Evolutionary conservation across 1,140 invertebrate genomes (phyloP).

Genomic region (Drosophila sucinea): DNA sequence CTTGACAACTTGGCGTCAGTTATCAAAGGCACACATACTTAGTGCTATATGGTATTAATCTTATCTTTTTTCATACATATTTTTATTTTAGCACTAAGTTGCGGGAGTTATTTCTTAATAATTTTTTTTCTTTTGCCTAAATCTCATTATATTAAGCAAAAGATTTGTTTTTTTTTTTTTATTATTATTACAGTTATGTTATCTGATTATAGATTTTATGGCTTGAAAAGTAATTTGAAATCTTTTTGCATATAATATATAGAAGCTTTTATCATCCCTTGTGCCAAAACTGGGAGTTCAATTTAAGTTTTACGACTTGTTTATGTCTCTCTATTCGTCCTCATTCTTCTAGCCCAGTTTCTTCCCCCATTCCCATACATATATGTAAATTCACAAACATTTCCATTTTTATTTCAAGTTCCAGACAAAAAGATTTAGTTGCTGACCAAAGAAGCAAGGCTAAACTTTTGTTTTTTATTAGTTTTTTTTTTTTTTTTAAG

Average conservation of each 20-base stretch:
- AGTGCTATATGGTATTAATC: neutral
- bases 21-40: neutral
- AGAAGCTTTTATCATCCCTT: neutral
- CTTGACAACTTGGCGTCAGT: neutral
- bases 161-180: neutral
- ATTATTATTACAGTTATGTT: neutral
- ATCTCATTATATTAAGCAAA: neutral
- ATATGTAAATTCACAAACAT: neutral
- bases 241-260: conserved; percentile 1
- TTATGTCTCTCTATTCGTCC: neutral
- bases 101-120: neutral
- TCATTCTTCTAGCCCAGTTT: neutral
- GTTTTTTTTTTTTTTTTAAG: neutral
- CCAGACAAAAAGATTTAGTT: neutral
- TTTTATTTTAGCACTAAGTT: neutral
- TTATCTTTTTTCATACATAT: neutral
- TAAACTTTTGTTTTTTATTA: neutral
- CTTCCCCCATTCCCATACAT: neutral
- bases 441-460: neutral
- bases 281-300: neutral
- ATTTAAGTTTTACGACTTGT: conserved; percentile 2
- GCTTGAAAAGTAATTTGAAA: neutral
- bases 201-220: conserved; percentile 5
- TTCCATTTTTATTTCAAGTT: neutral
- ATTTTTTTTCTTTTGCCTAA: neutral